A percentile compares a stretch with the other conserved stretches of the same genome.
phyloP scores from a whole-genome alignment of 2,888 invertebrate species.

The Thymelicus acteon region DNA sequence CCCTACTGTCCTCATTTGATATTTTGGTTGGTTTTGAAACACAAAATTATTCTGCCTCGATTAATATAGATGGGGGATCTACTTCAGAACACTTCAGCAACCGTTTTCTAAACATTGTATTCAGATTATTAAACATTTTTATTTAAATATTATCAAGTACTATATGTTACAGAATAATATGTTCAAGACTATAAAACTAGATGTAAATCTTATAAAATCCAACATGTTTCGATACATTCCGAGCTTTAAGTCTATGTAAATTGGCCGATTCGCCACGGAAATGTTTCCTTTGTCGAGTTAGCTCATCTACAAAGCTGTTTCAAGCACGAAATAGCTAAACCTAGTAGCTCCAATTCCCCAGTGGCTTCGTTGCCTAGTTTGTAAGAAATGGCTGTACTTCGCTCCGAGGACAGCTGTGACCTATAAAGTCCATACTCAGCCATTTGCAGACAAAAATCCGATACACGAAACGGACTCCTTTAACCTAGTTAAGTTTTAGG shows the following conservation, averaged over 20 bases:
- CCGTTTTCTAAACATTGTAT: too few relatives aligned
- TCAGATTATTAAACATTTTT: too few relatives aligned
- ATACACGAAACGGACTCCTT: background rate
- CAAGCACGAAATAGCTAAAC: slow-evolving; percentile 18
- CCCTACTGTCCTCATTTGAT: too few relatives aligned
- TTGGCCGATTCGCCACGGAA: background rate
- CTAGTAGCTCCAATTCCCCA: slow-evolving; percentile 14
- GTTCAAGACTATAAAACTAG: background rate
- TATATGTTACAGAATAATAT: background rate
- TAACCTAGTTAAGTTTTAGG: background rate
- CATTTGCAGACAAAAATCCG: slow-evolving; percentile 6
- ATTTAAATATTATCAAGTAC: too few relatives aligned
- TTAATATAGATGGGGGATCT: too few relatives aligned
- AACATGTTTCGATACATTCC: slow-evolving; percentile 13
- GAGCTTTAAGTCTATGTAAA: background rate
- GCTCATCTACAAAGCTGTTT: slow-evolving; percentile 8
- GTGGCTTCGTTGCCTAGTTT: slow-evolving; percentile 14
- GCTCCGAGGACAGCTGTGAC: slow-evolving; percentile 18
- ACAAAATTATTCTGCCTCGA: too few relatives aligned
- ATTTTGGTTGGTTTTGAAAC: too few relatives aligned
- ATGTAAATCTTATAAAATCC: background rate
- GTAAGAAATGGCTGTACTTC: slow-evolving; percentile 8
- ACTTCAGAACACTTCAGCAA: too few relatives aligned
- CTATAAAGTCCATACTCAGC: slow-evolving; percentile 14
- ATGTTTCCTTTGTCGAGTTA: background rate